Conservation (phyloP, 2,113 vertebrate species). For the Tretioscincus oriximinensis region DNA sequence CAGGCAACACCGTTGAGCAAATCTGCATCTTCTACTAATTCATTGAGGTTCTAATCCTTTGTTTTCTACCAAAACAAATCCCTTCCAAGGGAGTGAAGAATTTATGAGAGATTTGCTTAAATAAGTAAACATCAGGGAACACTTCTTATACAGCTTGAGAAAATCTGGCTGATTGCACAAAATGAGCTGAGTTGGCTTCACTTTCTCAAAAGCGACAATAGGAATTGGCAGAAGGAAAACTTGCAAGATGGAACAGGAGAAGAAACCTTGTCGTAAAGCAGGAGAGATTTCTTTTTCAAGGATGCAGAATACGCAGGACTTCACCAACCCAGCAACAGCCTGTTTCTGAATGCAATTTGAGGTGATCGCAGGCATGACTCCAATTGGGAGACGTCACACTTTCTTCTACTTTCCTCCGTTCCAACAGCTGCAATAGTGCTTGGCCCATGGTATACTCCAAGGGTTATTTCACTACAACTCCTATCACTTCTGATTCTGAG, state of each 20-base stretch:
- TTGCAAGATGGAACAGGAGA: neutral
- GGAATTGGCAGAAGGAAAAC: too few species aligned
- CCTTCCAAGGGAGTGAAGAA: slow-evolving; percentile 7
- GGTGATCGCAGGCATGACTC: too few species aligned
- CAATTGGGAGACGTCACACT: too few species aligned
- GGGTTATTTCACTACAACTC: neutral
- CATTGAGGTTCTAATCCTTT: slow-evolving; percentile 23
- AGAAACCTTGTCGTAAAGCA: too few species aligned
- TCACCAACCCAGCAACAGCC: too few species aligned
- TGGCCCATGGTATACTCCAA: too few species aligned
- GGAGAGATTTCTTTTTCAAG: neutral
- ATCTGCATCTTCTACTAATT: slow-evolving; percentile 8
- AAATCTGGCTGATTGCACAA: neutral
- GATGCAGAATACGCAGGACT: neutral
- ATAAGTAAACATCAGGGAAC: neutral
- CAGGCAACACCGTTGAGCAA: slow-evolving; percentile 27
- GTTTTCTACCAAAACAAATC: slow-evolving; percentile 34
- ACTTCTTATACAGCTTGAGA: neutral
- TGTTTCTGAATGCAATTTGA: too few species aligned
- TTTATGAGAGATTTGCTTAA: slow-evolving; percentile 17
- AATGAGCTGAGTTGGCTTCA: neutral
- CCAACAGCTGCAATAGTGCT: too few species aligned
- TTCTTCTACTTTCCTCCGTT: too few species aligned
- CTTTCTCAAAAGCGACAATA: neutral
- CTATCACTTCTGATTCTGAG: neutral